Conservation (phyloP, 2,113 vertebrate species). For the Sander lucioperca region DNA sequence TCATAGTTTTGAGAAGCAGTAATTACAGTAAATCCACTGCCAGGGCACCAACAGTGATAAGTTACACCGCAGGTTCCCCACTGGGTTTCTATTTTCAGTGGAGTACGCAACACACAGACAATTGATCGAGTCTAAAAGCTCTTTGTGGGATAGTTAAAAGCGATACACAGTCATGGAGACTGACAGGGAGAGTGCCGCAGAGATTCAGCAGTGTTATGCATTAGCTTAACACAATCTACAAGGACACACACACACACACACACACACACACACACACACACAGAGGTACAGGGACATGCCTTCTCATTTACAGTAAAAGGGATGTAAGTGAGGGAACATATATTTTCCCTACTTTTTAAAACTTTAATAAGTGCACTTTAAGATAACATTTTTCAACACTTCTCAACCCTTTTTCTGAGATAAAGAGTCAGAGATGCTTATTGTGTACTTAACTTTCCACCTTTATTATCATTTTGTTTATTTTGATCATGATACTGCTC, state of each 20-base stretch:
- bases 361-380: neutral
- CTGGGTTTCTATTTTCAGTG: conserved; percentile 44
- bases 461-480: too few species aligned
- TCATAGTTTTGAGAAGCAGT: conserved; percentile 19
- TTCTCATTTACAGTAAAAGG: neutral
- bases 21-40: conserved; percentile 24
- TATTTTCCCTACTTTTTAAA: neutral
- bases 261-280: neutral
- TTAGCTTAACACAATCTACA: conserved; percentile 1
- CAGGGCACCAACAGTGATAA: neutral
- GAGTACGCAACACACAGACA: conserved; percentile 29
- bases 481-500: too few species aligned
- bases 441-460: neutral
- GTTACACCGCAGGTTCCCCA: conserved; percentile 3
- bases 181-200: conserved; percentile 7
- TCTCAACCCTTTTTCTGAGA: neutral
- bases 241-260: neutral
- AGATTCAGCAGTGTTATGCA: conserved; percentile 21
- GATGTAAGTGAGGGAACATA: neutral
- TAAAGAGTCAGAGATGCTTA: neutral
- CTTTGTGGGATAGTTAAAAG: conserved; percentile 50
- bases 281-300: neutral
- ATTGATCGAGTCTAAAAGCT: conserved; percentile 60
- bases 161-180: conserved; percentile 23
- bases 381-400: neutral